A percentile compares a stretch with the other conserved stretches of the same genome.
Evolutionary conservation across 1,140 invertebrate genomes (phyloP).

Genomic region (Brachionus manjavacas): DNA sequence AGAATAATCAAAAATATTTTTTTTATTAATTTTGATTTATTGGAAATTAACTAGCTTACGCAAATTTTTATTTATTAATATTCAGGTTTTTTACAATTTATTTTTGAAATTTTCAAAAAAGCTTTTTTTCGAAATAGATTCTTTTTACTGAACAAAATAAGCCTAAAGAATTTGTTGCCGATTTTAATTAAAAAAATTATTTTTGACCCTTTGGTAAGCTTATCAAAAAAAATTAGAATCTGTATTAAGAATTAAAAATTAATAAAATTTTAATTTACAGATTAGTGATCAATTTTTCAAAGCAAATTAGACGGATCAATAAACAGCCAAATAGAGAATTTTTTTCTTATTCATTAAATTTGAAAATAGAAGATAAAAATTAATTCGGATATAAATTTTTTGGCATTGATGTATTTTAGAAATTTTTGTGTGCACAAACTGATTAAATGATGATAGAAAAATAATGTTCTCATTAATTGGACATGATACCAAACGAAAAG

Average conservation of each 20-base stretch:
- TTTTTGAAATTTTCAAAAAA: too few species aligned
- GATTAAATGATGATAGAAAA: not conserved
- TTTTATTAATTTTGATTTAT: not conserved
- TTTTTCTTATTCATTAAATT: not conserved
- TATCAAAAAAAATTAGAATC: not conserved
- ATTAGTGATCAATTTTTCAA: not conserved
- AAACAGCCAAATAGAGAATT: not conserved
- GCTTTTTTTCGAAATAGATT: too few species aligned
- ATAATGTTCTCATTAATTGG: not conserved
- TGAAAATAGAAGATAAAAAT: not conserved
- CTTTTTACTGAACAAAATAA: too few species aligned
- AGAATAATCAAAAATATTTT: not conserved
- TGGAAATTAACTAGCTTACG: not conserved
- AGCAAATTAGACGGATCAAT: not conserved
- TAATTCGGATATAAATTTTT: not conserved
- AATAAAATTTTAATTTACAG: not conserved
- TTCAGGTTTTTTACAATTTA: too few species aligned
- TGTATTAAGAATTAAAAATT: not conserved
- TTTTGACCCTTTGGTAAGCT: not conserved
- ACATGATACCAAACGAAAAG: not conserved
- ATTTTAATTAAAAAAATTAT: not conserved
- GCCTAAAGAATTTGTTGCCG: too few species aligned
- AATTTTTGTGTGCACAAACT: too few species aligned
- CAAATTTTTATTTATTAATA: too few species aligned
- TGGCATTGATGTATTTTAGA: too few species aligned